Percentiles rank a stretch among this genome's conserved stretches.
Evolutionary conservation across 2,797 vertebrate species (phyloP).

Genomic region (Pangasius krempfi): DNA sequence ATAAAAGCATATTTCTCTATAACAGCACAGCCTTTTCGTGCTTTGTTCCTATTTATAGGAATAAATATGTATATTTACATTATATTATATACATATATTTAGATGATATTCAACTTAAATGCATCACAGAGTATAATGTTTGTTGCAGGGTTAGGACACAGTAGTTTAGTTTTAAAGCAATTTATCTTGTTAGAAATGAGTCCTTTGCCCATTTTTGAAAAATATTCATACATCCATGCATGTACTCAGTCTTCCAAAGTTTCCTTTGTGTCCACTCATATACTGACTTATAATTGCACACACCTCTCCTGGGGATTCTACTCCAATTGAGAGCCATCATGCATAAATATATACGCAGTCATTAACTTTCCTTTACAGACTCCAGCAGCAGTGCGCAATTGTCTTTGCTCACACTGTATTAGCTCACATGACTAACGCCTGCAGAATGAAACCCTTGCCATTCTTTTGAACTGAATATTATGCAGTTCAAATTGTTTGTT

Average conservation of each 20-base stretch:
- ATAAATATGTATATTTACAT: no score
- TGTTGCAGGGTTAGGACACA: neutral
- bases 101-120: neutral
- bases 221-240: constrained; percentile 20
- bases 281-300: constrained; percentile 48
- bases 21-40: no score
- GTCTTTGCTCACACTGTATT: constrained; percentile 26
- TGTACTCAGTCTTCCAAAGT: constrained; percentile 27
- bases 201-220: neutral
- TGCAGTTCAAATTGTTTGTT: constrained; percentile 66
- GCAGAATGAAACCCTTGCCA: neutral
- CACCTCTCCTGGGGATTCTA: constrained; percentile 43
- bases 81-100: neutral
- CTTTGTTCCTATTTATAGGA: no score
- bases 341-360: constrained; percentile 66
- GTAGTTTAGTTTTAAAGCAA: neutral
- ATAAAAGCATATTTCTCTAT: no score
- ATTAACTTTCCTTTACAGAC: constrained; percentile 65
- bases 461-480: constrained; percentile 63
- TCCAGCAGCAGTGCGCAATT: constrained; percentile 50
- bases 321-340: constrained; percentile 58
- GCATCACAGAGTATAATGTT: neutral
- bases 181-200: neutral
- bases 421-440: constrained; percentile 30
- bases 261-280: constrained; percentile 34